Evolutionary conservation across 1,140 invertebrate genomes (phyloP), one percentile per base, ranked within the genome.

Genomic region (Zophobas morio): DNA sequence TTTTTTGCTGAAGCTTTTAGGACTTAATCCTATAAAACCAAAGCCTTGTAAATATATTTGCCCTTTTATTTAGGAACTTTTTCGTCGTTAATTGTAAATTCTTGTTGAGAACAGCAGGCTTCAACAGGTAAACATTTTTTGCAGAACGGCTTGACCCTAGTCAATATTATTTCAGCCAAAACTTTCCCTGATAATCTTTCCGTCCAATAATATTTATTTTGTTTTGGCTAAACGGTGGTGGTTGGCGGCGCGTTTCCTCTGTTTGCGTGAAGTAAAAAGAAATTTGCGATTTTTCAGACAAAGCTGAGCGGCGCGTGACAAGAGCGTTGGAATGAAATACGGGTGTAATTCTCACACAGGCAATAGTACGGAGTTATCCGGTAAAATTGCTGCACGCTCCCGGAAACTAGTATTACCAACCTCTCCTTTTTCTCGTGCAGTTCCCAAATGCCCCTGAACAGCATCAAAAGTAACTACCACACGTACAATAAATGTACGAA

Each of bases 271-370:
- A 35, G 39, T 66, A 51, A 76, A 76, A 76, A 76, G 63, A 76
- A 76, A 66, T 47, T 49, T 76, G 75, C 37, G 53, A 76, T 57
- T 76, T 76, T 76, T 76, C 40, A 66, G 60, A 36, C 51, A 4
- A 71, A 37, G 47, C 57, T 37, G 51, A 51, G 2, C 70, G 8
- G 2, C 70, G 8, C 8, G 46, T 54, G 57, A 20, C 66, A 77
- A 75, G 77, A 37, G 37, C 56, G 46, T 75, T 79, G 8, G 78
- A 76, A 81, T 74, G 78, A 70, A 73, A 56, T 82, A 79, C 47
- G 74, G 75, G 78, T 79, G 79, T 82, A 81, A 82, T 81, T 82
- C 80, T 82, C 81, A 77, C 79, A 82, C 76, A 79, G 76, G 81
- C 79, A 82, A 81, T 81, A 74, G 79, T 80, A 77, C 79, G 57